phyloP scores from a whole-genome alignment of 2,797 vertebrate genomes.

The Syndactyla subalaris region DNA sequence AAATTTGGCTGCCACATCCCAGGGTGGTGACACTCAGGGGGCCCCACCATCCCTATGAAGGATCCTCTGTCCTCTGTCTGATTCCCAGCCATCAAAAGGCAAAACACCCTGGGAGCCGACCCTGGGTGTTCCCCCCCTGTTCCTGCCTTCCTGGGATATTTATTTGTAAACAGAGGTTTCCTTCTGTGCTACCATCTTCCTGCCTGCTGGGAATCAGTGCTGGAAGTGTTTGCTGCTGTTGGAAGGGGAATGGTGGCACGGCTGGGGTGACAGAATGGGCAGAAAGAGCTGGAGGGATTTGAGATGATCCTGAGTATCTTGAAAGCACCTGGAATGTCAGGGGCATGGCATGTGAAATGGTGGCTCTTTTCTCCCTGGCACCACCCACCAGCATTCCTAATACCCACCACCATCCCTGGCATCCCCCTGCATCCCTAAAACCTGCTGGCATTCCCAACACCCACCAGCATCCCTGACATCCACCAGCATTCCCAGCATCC shows the following conservation, averaged over 20 bases:
- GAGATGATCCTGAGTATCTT: background rate
- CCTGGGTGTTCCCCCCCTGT: background rate
- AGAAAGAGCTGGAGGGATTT: background rate
- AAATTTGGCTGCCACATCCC: no score
- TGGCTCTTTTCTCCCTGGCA: background rate
- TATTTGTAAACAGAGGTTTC: conserved; percentile 10
- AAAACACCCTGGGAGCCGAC: background rate
- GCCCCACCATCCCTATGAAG: background rate
- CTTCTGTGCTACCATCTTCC: background rate
- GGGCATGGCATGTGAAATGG: background rate
- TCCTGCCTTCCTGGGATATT: background rate
- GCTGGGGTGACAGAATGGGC: background rate
- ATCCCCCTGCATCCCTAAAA: background rate
- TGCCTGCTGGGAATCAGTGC: background rate
- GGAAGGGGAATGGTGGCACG: background rate
- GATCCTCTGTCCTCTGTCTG: background rate
- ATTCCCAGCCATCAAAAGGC: background rate
- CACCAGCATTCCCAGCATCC: background rate
- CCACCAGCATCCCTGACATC: background rate
- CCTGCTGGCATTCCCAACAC: background rate
- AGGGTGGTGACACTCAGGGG: no score
- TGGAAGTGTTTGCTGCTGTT: background rate
- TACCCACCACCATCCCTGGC: background rate
- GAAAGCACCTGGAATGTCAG: background rate
- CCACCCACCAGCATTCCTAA: background rate